A percentile compares a stretch with the other conserved stretches of the same genome.
Conservation (phyloP, 53 echinoderm and acorn worm genomes). For the Actinopyga echinites region DNA sequence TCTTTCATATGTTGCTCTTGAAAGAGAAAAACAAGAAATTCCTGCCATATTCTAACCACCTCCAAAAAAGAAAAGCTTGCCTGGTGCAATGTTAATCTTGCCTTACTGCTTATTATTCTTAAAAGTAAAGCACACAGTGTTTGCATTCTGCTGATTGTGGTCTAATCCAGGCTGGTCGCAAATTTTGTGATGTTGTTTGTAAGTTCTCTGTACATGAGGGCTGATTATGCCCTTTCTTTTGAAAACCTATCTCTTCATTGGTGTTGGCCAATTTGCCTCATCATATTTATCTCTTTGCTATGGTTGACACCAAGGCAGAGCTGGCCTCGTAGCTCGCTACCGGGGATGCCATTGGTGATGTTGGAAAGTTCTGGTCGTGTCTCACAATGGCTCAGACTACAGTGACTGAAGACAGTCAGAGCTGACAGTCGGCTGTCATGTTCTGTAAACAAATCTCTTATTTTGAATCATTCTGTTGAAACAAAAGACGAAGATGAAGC, state of each 20-base stretch:
- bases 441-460: no score
- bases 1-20: no score
- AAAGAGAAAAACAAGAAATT: no score
- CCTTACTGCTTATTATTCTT: no score
- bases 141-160: no score
- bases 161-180: slow-evolving; percentile 33
- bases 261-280: slow-evolving; percentile 14
- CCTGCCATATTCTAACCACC: no score
- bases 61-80: no score
- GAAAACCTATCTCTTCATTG: slow-evolving; percentile 18
- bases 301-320: slow-evolving; percentile 41
- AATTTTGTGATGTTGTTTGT: not conserved
- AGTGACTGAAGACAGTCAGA: not conserved
- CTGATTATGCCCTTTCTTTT: slow-evolving; percentile 33
- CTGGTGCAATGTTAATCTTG: no score
- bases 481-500: no score
- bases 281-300: not conserved
- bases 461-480: no score
- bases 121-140: no score
- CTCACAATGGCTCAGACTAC: slow-evolving; percentile 21
- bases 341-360: slow-evolving; percentile 40
- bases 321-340: slow-evolving; percentile 44
- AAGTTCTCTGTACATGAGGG: slow-evolving; percentile 36
- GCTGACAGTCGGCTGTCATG: no score
- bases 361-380: slow-evolving; percentile 50